Evolutionary conservation across 2,888 invertebrate genomes (phyloP).

Genomic region (Troilus luridus): DNA sequence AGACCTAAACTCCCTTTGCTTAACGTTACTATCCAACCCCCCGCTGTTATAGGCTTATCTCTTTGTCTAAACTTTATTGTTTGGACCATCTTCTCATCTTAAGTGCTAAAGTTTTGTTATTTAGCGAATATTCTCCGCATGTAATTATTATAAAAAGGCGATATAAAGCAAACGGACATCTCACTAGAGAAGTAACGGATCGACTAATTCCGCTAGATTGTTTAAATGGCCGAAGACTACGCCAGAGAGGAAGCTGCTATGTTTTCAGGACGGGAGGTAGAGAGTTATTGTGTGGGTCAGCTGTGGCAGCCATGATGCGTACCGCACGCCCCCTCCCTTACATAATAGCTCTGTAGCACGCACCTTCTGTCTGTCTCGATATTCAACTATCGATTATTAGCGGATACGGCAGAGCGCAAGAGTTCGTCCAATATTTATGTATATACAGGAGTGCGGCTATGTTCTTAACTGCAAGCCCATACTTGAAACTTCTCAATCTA

Average conservation of each 20-base stretch:
- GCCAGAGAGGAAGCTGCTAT: conserved; percentile 26
- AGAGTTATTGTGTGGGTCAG: conserved; percentile 47
- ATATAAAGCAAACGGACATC: neutral
- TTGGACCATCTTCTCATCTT: neutral
- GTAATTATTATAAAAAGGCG: neutral
- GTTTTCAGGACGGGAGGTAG: conserved; percentile 62
- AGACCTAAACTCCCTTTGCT: neutral
- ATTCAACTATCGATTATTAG: conserved; percentile 7
- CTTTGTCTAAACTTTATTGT: neutral
- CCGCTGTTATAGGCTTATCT: neutral
- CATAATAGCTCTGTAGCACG: conserved; percentile 37
- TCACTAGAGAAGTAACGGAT: neutral
- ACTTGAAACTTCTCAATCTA: too few relatives aligned
- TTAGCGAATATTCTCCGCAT: neutral
- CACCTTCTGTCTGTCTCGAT: conserved; percentile 42
- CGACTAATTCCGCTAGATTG: neutral
- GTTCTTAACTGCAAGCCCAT: neutral
- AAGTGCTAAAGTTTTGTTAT: neutral
- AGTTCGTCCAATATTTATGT: neutral
- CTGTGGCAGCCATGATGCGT: conserved; percentile 53
- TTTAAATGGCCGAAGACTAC: conserved; percentile 28
- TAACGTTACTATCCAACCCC: neutral
- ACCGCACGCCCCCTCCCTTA: conserved; percentile 39
- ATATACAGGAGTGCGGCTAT: neutral
- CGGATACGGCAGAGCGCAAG: neutral